Evolutionary conservation across 2,113 vertebrate species (phyloP), one percentile per base, ranked within the genome.

Genomic region (Xyliphius kryptos): DNA sequence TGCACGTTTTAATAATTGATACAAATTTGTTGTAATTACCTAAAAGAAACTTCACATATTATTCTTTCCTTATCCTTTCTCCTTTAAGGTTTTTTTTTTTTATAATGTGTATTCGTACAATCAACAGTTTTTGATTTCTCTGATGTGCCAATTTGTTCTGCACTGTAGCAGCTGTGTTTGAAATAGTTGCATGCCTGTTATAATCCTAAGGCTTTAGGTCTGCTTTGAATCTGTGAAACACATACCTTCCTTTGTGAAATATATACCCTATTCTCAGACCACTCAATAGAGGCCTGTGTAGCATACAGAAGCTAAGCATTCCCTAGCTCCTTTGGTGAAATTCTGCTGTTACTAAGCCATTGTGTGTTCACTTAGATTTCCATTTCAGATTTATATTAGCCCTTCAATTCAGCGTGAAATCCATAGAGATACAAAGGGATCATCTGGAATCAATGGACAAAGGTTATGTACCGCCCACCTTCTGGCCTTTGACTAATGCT

Each of bases 381-480:
- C 71, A 77, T 76, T 68, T 56, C 19, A 53, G 61, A 72, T 72
- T 77, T 71, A 74, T 64, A 67, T 56, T 15, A 40, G 59, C 66
- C 68, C 53, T 68, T 66, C 64, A 73, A 77, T 78, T 70, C 66
- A 55, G 69, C 69, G 49, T 52, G 46, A 74, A 70, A 77, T 77
- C 81, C 64, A 46, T 49, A 62, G 64, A 66, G 70, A 73, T 73
- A 70, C 52, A 64, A 66, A 59, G 70, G 78, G 79, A 82, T 82
- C 74, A 76, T 72, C 71, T 74, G 70, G 77, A 82, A 84, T 84
- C 78, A 80, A 68, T 82, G 74, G 67, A 80, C 74, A 81, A 78
- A 78, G 80, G 83, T 81, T 77, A 81, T 74, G 66, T 77, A 71
- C 74, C 63, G 71, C 51, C 59, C 71, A 77, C 76, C 77, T 76